phyloP scores from a whole-genome alignment of 2,797 vertebrate genomes.

The Phrynocephalus forsythii region DNA sequence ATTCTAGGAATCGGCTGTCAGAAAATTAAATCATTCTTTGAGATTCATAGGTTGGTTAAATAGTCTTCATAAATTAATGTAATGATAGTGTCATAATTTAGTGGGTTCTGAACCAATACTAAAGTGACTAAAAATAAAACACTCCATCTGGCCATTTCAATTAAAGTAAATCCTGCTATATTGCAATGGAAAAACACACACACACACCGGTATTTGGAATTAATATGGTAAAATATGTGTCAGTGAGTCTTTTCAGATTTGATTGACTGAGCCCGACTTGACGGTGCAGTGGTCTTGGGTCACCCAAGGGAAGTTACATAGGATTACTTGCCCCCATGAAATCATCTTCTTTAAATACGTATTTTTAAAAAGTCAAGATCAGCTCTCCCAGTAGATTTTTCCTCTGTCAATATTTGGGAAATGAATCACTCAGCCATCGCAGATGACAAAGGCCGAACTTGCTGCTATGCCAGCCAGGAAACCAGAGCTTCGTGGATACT shows the following conservation, averaged over 20 bases:
- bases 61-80: constrained; percentile 61
- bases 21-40: constrained; percentile 54
- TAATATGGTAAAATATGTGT: constrained; percentile 49
- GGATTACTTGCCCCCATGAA: constrained; percentile 60
- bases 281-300: constrained; percentile 20
- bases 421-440: constrained; percentile 48
- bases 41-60: constrained; percentile 55
- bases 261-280: constrained; percentile 50
- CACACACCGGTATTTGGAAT: constrained; percentile 37
- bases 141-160: constrained; percentile 49
- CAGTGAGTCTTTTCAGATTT: constrained; percentile 32
- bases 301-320: constrained; percentile 41
- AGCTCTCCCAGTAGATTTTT: constrained; percentile 50
- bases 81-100: constrained; percentile 44
- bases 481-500: too few relatives aligned
- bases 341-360: constrained; percentile 63
- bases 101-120: constrained; percentile 46
- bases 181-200: constrained; percentile 9
- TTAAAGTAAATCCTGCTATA: constrained; percentile 56
- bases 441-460: constrained; percentile 2
- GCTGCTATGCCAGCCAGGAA: too few relatives aligned
- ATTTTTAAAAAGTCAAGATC: constrained; percentile 66
- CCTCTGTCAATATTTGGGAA: constrained; percentile 69
- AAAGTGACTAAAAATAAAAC: constrained; percentile 58
- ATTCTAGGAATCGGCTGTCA: constrained; percentile 51